Evolutionary conservation across 2,888 invertebrate species (phyloP).

Genomic region (Yponomeuta malinellus): DNA sequence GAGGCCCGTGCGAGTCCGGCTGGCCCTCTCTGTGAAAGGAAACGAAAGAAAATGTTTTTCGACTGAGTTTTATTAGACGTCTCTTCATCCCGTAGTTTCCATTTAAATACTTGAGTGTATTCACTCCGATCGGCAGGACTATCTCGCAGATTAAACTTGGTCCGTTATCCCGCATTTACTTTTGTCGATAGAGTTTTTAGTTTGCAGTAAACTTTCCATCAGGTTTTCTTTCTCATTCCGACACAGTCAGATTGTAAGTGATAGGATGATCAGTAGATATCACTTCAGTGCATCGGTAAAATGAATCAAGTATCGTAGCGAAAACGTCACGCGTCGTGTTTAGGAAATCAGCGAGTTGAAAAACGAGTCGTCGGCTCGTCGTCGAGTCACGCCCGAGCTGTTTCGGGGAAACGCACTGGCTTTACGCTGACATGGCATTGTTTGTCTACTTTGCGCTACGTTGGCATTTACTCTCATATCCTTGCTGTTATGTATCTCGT

Average conservation of each 20-base stretch:
- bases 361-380: constrained; percentile 30
- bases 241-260: no score
- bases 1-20: constrained; percentile 62
- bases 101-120: constrained; percentile 54
- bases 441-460: neutral
- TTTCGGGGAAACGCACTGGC: constrained; percentile 39
- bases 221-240: no score
- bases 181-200: neutral
- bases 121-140: constrained; percentile 61
- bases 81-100: constrained; percentile 67
- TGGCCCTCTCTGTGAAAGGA: constrained; percentile 68
- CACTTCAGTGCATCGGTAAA: neutral
- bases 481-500: neutral
- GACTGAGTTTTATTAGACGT: constrained; percentile 66
- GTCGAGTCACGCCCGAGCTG: constrained; percentile 20
- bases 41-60: constrained; percentile 72
- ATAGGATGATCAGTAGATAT: no score
- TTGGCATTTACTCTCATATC: neutral
- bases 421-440: constrained; percentile 8
- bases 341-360: constrained; percentile 50
- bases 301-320: constrained; percentile 24
- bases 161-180: constrained; percentile 33
- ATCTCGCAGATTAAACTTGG: constrained; percentile 39
- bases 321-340: constrained; percentile 35
- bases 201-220: neutral